Conservation (phyloP, 2,888 invertebrate genomes). For the Zootermopsis nevadensis region DNA sequence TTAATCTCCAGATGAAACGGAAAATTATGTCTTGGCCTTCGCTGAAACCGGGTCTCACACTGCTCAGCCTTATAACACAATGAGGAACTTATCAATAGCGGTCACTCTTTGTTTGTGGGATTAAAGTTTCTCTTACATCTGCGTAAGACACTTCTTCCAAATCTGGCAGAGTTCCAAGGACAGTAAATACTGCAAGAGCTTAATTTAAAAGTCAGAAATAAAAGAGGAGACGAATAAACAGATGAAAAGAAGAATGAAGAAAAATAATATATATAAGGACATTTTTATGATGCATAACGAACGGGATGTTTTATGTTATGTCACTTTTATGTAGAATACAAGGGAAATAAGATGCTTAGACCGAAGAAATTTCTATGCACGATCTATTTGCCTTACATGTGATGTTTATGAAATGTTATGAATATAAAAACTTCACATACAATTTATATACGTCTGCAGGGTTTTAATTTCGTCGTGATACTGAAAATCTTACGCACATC, state of each 20-base stretch:
- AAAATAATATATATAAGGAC: not conserved
- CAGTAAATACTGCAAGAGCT: not conserved
- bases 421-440: too few relatives aligned
- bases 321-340: not conserved
- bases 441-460: too few relatives aligned
- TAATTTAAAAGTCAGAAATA: not conserved
- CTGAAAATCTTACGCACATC: too few relatives aligned
- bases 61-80: not conserved
- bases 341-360: not conserved
- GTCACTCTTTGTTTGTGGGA: not conserved
- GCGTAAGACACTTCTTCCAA: not conserved
- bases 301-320: not conserved
- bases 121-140: not conserved
- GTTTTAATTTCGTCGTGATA: too few relatives aligned
- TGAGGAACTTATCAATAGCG: too few relatives aligned
- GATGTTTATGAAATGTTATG: too few relatives aligned
- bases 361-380: not conserved
- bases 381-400: too few relatives aligned
- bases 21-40: not conserved
- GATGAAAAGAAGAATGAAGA: constrained; percentile 3
- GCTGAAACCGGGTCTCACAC: not conserved
- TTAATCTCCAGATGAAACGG: not conserved
- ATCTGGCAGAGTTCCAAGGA: not conserved
- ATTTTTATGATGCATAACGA: not conserved
- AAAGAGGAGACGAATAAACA: not conserved